Percentiles rank a stretch among this genome's conserved stretches.
Evolutionary conservation across 2,113 vertebrate genomes (phyloP).

Genomic region (Megatriorchis doriae): DNA sequence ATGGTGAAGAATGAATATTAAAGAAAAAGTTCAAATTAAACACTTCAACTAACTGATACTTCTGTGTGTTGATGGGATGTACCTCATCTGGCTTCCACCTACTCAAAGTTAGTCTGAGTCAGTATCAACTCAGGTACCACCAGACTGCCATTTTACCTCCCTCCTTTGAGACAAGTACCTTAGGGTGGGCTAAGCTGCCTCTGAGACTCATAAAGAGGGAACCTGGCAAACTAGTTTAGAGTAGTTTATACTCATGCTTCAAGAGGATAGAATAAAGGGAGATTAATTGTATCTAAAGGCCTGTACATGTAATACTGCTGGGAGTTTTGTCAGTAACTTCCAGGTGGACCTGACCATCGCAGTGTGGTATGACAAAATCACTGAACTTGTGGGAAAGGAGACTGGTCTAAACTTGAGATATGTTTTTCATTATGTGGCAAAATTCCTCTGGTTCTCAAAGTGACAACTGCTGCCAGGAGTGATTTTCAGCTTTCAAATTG

Average conservation of each 20-base stretch:
- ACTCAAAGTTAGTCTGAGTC: neutral
- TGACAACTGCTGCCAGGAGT: neutral
- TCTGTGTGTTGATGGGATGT: neutral
- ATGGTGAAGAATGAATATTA: neutral
- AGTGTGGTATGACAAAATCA: neutral
- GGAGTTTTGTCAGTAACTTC: neutral
- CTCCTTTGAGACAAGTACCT: neutral
- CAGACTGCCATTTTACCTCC: neutral
- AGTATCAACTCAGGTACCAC: neutral
- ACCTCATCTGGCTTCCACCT: neutral
- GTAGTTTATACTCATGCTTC: neutral
- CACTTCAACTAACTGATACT: neutral
- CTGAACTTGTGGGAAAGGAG: neutral
- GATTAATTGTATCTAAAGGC: neutral
- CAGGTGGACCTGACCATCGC: neutral
- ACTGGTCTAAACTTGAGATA: neutral
- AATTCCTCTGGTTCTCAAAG: neutral
- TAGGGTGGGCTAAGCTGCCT: neutral
- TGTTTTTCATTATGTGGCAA: neutral
- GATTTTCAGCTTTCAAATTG: constrained; percentile 9
- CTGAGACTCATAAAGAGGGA: neutral
- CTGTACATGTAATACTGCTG: neutral
- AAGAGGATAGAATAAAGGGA: neutral
- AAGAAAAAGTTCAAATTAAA: neutral
- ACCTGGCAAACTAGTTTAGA: neutral